These are phyloP conservation scores for Brenthis ino DNA, from an alignment of 2,888 invertebrate genomes.

Conservation along the genomic window DNA sequence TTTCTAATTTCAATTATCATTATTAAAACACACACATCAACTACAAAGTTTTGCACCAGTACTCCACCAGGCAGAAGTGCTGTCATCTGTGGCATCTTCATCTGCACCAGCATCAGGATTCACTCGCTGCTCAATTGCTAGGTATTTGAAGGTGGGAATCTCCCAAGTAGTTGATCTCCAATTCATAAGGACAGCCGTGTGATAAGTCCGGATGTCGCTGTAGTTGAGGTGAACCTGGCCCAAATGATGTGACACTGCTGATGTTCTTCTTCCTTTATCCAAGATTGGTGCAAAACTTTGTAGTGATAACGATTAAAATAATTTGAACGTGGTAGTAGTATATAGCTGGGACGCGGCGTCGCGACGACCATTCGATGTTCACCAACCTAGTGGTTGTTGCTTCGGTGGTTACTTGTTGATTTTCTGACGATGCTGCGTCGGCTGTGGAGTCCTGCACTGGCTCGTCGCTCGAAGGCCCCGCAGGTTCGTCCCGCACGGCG, in stretches of 20 bases:
- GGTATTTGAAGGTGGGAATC: not conserved
- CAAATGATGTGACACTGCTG: not conserved
- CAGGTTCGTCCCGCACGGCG: conserved; percentile 58
- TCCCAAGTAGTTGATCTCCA: not conserved
- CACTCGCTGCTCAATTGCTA: not conserved
- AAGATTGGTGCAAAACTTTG: conserved; percentile 78
- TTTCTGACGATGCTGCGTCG: conserved; percentile 58
- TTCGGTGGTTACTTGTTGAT: conserved; percentile 69
- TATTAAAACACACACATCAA: conserved; percentile 48
- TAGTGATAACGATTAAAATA: conserved; percentile 66
- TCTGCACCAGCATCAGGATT: not conserved
- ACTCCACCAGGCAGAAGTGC: conserved; percentile 47
- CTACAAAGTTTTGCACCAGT: conserved; percentile 83
- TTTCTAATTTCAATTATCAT: conserved; percentile 24
- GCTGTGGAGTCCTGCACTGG: conserved; percentile 54
- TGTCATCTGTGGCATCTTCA: conserved; percentile 3
- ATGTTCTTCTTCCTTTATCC: conserved; percentile 17
- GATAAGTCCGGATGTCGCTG: not conserved
- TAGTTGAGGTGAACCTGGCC: not conserved
- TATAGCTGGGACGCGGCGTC: conserved; percentile 68
- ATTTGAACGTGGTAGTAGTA: conserved; percentile 61
- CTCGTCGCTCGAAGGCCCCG: conserved; percentile 57
- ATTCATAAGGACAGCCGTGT: not conserved
- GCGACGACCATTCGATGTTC: conserved; percentile 71
- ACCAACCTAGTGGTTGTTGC: conserved; percentile 79